Evolutionary conservation across 2,113 vertebrate species (phyloP), one percentile per base, ranked within the genome.

Genomic region (Myrmophylax atrothorax): DNA sequence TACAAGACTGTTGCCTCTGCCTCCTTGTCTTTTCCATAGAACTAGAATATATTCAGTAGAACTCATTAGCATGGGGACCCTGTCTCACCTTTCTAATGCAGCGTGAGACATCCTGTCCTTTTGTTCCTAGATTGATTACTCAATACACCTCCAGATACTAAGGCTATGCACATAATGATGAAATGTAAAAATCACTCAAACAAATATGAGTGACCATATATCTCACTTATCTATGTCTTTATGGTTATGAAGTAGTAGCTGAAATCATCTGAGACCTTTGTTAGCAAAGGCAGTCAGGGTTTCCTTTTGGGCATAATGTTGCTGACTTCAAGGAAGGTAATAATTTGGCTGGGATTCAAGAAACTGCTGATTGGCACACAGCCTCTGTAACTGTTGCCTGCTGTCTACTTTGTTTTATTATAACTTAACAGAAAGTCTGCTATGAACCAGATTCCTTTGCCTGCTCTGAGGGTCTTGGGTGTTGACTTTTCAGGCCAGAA

Each of bases 281-380:
- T 82, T 92, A 70, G 19, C 5, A 4, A 74, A 96, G 33, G 37
- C 31, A 72, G 44, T 81, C 35, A 59, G 64, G 10, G 8, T 19
- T 96, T 68, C 73, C 35, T 87, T 90, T 94, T 90, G 76, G 44
- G 53, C 56, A 79, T 59, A 79, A 37, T 76, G 55, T 87, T 89
- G 19, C 53, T 67, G 67, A 55, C 89, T 92, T 87, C 26, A 90
- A 72, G 60, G 24, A 60, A 23, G 0, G 2, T 77, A 64, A 47
- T 52, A 56, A 44, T 89, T 93, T 95, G 91, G 64, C 93, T 63
- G 40, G 18, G 40, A n/a, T 70, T 89, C 83, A 91, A 33, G 86
- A 82, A 89, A 44, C 66, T 4, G 3, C 42, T 49, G 55, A 47
- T 23, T 72, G 87, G 84, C 47, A 67, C 8, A 15, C 38, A 87